phyloP scores from a whole-genome alignment of 2,888 invertebrate genomes.

The Tenthredo amoena region DNA sequence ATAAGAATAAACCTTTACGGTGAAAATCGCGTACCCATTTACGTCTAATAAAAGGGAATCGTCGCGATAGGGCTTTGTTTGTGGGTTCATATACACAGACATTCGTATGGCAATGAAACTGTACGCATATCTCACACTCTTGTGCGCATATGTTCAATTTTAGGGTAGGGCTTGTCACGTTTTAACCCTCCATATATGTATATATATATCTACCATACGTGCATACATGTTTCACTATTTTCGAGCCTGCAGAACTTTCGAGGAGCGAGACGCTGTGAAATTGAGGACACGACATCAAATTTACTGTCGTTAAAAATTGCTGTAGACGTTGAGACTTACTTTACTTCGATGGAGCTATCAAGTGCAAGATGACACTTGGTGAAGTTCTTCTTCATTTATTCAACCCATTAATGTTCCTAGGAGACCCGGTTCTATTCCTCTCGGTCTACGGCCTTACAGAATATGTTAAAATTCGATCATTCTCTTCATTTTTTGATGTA shows the following conservation, averaged over 20 bases:
- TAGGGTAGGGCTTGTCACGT: not conserved
- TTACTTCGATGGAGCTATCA: conserved; percentile 14
- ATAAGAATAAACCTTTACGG: conserved; percentile 8
- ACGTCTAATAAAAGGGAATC: conserved; percentile 30
- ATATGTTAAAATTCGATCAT: not conserved
- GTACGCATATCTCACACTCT: conserved; percentile 11
- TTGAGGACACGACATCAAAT: conserved; percentile 36
- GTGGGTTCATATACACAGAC: not conserved
- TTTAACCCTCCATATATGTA: not conserved
- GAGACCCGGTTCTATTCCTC: not conserved
- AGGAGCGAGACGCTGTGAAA: conserved; percentile 3
- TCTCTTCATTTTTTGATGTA: not conserved
- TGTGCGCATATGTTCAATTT: not conserved
- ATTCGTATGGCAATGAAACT: not conserved
- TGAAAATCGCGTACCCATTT: conserved; percentile 6
- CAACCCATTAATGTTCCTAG: conserved; percentile 1
- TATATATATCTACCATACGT: not conserved
- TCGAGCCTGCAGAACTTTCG: not conserved
- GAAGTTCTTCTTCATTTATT: conserved; percentile 43
- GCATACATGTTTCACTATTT: conserved; percentile 25
- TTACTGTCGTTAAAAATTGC: conserved; percentile 14
- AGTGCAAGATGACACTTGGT: conserved; percentile 33
- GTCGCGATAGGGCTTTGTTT: conserved; percentile 24
- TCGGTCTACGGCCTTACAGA: not conserved
- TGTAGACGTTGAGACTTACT: not conserved